Conservation (phyloP, 2,113 vertebrate species). For the Cebus imitator region DNA sequence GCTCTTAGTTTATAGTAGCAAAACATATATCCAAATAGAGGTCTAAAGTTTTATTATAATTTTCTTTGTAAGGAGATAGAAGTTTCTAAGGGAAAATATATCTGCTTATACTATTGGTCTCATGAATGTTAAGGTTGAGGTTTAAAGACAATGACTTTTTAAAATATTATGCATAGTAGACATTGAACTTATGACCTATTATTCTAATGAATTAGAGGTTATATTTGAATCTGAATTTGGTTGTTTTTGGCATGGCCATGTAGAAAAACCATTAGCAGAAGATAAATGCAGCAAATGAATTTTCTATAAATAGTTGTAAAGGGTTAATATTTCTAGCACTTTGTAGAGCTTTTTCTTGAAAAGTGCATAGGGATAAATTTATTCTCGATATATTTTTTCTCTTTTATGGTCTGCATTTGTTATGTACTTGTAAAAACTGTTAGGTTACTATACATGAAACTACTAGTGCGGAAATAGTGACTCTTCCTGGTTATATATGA, state of each 20-base stretch:
- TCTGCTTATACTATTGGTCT: neutral
- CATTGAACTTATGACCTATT: neutral
- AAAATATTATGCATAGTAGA: neutral
- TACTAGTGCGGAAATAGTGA: neutral
- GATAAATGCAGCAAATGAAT: neutral
- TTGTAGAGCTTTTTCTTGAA: conserved; percentile 37
- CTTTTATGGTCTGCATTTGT: neutral
- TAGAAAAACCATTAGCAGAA: conserved; percentile 18
- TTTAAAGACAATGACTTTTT: conserved; percentile 6
- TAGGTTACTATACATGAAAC: neutral
- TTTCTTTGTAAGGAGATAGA: conserved; percentile 7
- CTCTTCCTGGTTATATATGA: neutral
- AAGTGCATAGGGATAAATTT: neutral
- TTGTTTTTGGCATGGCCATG: conserved; percentile 5
- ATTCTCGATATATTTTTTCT: neutral
- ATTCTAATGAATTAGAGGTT: conserved; percentile 28
- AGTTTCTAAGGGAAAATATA: neutral
- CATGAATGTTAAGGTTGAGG: neutral
- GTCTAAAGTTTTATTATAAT: conserved; percentile 5
- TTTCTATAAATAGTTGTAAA: neutral
- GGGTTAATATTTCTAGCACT: conserved; percentile 5
- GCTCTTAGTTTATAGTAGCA: conserved; percentile 16
- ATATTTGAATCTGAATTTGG: conserved; percentile 6
- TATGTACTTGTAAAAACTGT: neutral
- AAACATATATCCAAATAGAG: neutral